Evolutionary conservation across 35 echinoderm and acorn worm genomes (phyloP).

Genomic region (Heliocidaris erythrogramma): DNA sequence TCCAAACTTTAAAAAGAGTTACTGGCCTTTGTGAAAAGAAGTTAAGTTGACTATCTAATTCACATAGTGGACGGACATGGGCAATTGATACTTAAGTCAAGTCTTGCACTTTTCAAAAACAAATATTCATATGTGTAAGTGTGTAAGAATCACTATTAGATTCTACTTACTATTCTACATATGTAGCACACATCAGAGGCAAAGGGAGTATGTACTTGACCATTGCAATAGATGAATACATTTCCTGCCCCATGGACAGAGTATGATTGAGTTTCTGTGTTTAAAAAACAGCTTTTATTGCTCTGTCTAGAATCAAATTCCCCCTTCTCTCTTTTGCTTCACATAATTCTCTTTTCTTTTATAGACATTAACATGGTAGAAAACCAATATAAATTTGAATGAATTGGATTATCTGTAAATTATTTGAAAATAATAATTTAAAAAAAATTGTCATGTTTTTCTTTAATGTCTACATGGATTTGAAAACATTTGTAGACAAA

Average conservation of each 20-base stretch:
- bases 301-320: neutral
- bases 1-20: neutral
- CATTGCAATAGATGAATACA: no score
- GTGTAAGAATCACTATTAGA: neutral
- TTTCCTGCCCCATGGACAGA: no score
- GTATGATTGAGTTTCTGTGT: no score
- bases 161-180: neutral
- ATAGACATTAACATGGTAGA: neutral
- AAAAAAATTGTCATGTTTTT: no score
- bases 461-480: no score
- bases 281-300: no score
- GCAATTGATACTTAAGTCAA: neutral
- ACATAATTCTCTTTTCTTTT: neutral
- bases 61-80: neutral
- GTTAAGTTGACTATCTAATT: neutral
- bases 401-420: no score
- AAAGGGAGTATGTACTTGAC: neutral
- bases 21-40: neutral
- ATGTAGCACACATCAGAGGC: neutral
- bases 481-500: no score
- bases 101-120: slow-evolving; percentile 11
- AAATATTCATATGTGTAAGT: neutral
- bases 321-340: neutral
- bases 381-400: no score
- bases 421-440: no score